These are phyloP conservation scores for Daktulosphaira vitifoliae DNA, from an alignment of 1,140 invertebrate genomes.

Conservation along the genomic window DNA sequence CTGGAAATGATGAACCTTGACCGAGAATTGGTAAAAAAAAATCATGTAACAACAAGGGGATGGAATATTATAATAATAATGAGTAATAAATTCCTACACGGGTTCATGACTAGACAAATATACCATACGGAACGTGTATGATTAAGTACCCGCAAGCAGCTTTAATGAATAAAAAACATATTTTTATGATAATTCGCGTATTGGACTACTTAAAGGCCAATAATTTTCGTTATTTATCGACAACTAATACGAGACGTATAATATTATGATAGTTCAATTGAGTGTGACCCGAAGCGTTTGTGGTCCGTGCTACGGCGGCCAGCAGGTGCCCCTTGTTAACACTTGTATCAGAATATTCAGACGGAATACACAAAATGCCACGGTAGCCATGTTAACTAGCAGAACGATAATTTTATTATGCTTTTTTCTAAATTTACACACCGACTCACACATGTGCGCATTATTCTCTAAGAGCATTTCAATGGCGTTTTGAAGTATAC, in stretches of 20 bases:
- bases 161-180: background rate
- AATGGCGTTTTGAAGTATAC: too few relatives aligned
- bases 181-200: background rate
- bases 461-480: too few relatives aligned
- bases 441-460: too few relatives aligned
- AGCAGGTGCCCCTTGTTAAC: slow-evolving; percentile 25
- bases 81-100: background rate
- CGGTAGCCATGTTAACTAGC: slow-evolving; percentile 19
- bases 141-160: background rate
- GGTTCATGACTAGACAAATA: too few relatives aligned
- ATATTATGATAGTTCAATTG: too few relatives aligned
- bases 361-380: slow-evolving; percentile 3
- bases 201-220: too few relatives aligned
- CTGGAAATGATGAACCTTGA: slow-evolving; percentile 10
- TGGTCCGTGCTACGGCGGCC: slow-evolving; percentile 6
- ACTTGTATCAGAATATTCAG: slow-evolving; percentile 7
- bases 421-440: too few relatives aligned
- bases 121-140: background rate
- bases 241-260: too few relatives aligned
- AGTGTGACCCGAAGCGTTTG: too few relatives aligned
- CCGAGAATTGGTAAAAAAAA: slow-evolving; percentile 1
- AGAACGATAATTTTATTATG: background rate
- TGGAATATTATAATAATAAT: background rate
- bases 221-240: too few relatives aligned
- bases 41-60: background rate